A percentile compares a stretch with the other conserved stretches of the same genome.
phyloP scores from a whole-genome alignment of 2,113 vertebrate species.

The Lepus europaeus region DNA sequence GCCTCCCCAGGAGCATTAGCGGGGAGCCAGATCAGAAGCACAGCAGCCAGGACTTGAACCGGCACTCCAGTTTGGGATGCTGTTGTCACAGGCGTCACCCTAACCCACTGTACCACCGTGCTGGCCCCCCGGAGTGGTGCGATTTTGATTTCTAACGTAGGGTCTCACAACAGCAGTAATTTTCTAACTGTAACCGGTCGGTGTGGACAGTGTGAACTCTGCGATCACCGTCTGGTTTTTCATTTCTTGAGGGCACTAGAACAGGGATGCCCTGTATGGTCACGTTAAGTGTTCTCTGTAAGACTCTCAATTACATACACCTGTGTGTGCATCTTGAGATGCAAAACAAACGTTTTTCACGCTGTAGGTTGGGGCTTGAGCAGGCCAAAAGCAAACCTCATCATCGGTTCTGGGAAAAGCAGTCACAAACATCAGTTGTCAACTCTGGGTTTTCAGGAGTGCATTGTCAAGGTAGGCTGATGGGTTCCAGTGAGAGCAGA shows the following conservation, averaged over 20 bases:
- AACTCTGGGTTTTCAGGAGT: slow-evolving; percentile 7
- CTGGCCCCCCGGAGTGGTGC: too few relatives aligned
- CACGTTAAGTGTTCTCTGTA: background rate
- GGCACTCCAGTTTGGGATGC: too few relatives aligned
- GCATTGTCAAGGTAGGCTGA: background rate
- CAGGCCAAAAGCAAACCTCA: slow-evolving; percentile 11
- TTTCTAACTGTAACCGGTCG: slow-evolving; percentile 7
- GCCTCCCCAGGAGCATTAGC: too few relatives aligned
- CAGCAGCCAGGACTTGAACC: too few relatives aligned
- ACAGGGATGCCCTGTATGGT: background rate
- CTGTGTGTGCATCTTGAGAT: background rate
- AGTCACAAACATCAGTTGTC: background rate
- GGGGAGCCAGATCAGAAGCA: too few relatives aligned
- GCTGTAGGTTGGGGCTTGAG: background rate
- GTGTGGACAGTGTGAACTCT: background rate
- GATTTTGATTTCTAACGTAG: too few relatives aligned
- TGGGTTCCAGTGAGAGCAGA: background rate
- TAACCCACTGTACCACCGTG: too few relatives aligned
- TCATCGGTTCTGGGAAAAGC: background rate
- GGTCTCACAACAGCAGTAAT: background rate
- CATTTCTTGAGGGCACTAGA: background rate
- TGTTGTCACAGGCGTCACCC: too few relatives aligned
- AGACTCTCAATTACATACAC: background rate
- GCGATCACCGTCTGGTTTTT: background rate
- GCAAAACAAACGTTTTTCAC: slow-evolving; percentile 46